phyloP scores from a whole-genome alignment of 2,888 invertebrate genomes.

The Hydroisotoma schaefferi region DNA sequence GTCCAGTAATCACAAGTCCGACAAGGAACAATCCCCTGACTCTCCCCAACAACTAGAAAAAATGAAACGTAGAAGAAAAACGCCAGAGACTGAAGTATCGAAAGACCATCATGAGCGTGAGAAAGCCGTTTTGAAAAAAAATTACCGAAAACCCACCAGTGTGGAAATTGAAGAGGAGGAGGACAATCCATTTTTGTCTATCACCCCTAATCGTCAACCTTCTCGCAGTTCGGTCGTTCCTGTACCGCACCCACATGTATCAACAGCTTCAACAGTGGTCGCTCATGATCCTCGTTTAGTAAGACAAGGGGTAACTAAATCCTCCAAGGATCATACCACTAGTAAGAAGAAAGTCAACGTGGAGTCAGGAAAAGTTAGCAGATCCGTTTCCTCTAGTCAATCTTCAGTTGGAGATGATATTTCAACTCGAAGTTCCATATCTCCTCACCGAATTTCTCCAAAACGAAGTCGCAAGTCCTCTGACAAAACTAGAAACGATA shows the following conservation, averaged over 20 bases:
- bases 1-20: slow-evolving; percentile 9
- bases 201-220: background rate
- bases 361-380: background rate
- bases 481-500: background rate
- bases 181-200: slow-evolving; percentile 26
- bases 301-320: background rate
- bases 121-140: slow-evolving; percentile 31
- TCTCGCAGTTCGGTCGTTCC: background rate
- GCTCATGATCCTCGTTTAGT: slow-evolving; percentile 5
- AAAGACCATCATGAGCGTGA: slow-evolving; percentile 28
- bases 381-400: background rate
- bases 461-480: slow-evolving; percentile 1
- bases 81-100: slow-evolving; percentile 4
- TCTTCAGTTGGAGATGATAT: too few relatives aligned
- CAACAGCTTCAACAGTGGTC: slow-evolving; percentile 13
- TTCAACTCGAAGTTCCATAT: too few relatives aligned
- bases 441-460: background rate
- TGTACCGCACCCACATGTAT: slow-evolving; percentile 4
- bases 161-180: slow-evolving; percentile 26
- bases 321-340: too few relatives aligned
- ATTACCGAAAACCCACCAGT: slow-evolving; percentile 30
- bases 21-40: background rate
- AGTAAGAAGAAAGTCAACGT: slow-evolving; percentile 5
- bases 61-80: slow-evolving; percentile 5
- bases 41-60: background rate